phyloP scores from a whole-genome alignment of 2,888 invertebrate genomes.

The Desoria tigrina region DNA sequence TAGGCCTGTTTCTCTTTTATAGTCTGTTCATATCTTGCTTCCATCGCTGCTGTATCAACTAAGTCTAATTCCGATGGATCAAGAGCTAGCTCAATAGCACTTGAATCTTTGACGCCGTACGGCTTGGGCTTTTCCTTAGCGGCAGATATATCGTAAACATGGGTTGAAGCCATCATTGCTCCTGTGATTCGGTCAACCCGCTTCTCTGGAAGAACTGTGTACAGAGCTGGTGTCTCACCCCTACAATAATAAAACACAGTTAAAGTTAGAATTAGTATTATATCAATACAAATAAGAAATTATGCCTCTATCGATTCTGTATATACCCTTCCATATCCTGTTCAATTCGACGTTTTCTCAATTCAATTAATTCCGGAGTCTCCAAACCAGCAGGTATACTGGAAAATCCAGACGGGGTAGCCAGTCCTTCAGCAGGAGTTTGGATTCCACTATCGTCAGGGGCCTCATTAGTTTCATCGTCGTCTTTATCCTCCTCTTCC shows the following conservation, averaged over 20 bases:
- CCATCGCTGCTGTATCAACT: conserved; percentile 93
- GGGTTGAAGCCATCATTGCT: conserved; percentile 97
- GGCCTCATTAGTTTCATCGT: conserved; percentile 65
- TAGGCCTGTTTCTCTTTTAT: conserved; percentile 89
- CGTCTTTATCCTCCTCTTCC: conserved; percentile 61
- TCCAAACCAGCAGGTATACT: conserved; percentile 92
- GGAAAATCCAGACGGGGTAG: conserved; percentile 91
- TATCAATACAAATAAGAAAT: no score
- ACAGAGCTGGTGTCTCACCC: conserved; percentile 89
- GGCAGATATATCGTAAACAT: conserved; percentile 91
- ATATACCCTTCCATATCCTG: conserved; percentile 89
- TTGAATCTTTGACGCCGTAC: conserved; percentile 62
- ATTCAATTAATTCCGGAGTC: conserved; percentile 97
- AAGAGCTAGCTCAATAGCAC: conserved; percentile 87
- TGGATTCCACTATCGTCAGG: conserved; percentile 75
- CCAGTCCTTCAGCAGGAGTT: conserved; percentile 89
- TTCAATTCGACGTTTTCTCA: conserved; percentile 94
- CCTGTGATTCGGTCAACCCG: conserved; percentile 84
- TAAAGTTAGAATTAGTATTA: no score
- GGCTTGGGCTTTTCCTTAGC: conserved; percentile 37
- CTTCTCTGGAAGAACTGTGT: conserved; percentile 93
- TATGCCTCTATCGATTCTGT: not conserved
- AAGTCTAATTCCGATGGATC: conserved; percentile 95
- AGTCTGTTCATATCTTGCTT: conserved; percentile 92
- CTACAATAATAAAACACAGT: conserved; percentile 64